Evolutionary conservation across 1,140 invertebrate genomes (phyloP).

Genomic region (Cardiocondyla obscurior): DNA sequence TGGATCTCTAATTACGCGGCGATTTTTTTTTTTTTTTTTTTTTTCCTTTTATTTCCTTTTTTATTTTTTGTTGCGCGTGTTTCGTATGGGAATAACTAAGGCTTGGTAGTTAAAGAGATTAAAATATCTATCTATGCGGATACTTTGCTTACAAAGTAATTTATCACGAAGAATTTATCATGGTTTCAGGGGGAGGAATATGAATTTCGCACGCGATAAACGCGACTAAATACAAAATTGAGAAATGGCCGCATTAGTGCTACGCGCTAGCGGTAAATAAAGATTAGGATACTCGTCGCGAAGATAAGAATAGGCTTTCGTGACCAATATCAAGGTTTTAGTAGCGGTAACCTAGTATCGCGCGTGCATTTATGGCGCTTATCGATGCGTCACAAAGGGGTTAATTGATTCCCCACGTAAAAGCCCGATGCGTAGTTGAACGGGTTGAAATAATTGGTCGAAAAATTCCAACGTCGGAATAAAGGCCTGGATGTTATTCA

Average conservation of each 20-base stretch:
- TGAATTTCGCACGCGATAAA: constrained; percentile 43
- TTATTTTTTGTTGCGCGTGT: no score
- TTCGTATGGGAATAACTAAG: not conserved
- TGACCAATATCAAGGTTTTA: constrained; percentile 28
- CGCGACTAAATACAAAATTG: not conserved
- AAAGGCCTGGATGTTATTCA: constrained; percentile 21
- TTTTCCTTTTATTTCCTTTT: no score
- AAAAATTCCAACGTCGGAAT: constrained; percentile 26
- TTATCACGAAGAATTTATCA: constrained; percentile 29
- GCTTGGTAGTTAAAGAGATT: not conserved
- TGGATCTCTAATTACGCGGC: not conserved
- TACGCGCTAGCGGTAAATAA: not conserved
- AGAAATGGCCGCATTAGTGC: not conserved
- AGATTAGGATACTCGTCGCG: not conserved
- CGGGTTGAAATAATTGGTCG: constrained; percentile 25
- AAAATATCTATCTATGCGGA: not conserved
- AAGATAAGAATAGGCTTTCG: constrained; percentile 20
- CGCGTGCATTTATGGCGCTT: constrained; percentile 31
- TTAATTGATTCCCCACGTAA: constrained; percentile 48
- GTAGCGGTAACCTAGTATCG: constrained; percentile 12
- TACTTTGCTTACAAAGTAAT: constrained; percentile 3
- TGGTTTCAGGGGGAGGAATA: not conserved
- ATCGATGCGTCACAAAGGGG: constrained; percentile 33
- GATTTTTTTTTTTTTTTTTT: no score
- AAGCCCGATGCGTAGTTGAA: constrained; percentile 25